Evolutionary conservation across 1,140 invertebrate genomes (phyloP).

Genomic region (Stegodyphus mimosarum): DNA sequence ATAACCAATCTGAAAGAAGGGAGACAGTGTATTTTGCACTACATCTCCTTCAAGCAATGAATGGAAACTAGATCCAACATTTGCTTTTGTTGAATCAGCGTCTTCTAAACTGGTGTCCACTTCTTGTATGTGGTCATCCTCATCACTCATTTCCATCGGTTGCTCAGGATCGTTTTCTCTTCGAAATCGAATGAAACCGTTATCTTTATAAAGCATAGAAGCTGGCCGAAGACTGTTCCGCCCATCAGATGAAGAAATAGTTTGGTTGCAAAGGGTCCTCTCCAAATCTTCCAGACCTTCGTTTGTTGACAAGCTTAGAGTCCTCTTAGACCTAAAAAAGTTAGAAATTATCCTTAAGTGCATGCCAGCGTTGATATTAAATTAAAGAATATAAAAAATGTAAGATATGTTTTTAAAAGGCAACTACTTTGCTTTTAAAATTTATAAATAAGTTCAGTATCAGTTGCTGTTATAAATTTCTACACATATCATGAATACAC

Average conservation of each 20-base stretch:
- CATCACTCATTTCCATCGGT: conserved; percentile 63
- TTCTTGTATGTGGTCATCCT: conserved; percentile 37
- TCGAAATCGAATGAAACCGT: conserved; percentile 84
- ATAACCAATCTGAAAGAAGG: conserved; percentile 60
- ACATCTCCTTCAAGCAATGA: conserved; percentile 59
- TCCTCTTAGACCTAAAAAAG: conserved; percentile 41
- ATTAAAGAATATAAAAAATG: no score
- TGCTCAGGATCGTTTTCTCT: conserved; percentile 67
- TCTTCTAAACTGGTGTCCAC: conserved; percentile 58
- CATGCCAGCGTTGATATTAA: no score
- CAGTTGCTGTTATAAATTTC: no score
- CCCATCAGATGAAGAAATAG: conserved; percentile 58
- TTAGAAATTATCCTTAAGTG: neutral
- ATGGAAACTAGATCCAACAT: conserved; percentile 60
- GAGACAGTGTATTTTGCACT: conserved; percentile 55
- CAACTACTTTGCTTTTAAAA: no score
- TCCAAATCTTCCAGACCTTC: conserved; percentile 50
- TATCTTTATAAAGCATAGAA: conserved; percentile 86
- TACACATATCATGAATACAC: no score
- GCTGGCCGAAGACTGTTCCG: conserved; percentile 63
- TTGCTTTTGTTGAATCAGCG: conserved; percentile 60
- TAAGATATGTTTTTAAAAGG: no score
- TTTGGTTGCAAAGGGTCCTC: conserved; percentile 44
- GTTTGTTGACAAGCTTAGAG: conserved; percentile 34
- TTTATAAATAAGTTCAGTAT: no score